Percentiles rank a stretch among this genome's conserved stretches.
These are phyloP conservation scores for Trypoxylus dichotomus DNA, from an alignment of 1,140 invertebrate species.

Conservation along the genomic window DNA sequence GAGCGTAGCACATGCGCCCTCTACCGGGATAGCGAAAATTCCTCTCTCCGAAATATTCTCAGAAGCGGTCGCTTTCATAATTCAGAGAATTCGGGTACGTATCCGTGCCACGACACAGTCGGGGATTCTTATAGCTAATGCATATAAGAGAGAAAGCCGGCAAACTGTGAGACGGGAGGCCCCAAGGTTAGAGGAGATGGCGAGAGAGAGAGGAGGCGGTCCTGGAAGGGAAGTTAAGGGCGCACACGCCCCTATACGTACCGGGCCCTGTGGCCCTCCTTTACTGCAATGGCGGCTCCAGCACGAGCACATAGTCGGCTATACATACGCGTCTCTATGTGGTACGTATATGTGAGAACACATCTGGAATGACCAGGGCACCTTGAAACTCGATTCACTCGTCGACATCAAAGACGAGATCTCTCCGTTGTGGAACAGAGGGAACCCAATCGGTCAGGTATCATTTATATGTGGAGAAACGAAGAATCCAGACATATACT, in stretches of 20 bases:
- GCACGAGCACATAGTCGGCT: background rate
- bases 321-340: background rate
- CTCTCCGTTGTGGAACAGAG: background rate
- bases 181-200: background rate
- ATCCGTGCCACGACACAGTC: background rate
- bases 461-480: background rate
- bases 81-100: background rate
- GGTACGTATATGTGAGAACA: background rate
- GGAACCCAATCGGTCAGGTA: background rate
- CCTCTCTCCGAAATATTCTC: background rate
- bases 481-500: background rate
- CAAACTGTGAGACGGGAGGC: background rate
- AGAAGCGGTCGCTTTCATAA: background rate
- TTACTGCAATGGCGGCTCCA: background rate
- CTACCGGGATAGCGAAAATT: background rate
- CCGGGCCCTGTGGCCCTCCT: background rate
- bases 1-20: background rate
- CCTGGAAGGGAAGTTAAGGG: constrained; percentile 5
- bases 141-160: background rate
- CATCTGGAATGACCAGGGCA: constrained; percentile 1
- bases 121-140: background rate
- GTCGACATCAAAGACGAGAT: background rate
- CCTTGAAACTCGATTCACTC: background rate
- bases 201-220: background rate
- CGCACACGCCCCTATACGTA: constrained; percentile 2